These are phyloP conservation scores for Enteromius anoplus DNA, from an alignment of 2,797 vertebrate species.

Conservation along the genomic window DNA sequence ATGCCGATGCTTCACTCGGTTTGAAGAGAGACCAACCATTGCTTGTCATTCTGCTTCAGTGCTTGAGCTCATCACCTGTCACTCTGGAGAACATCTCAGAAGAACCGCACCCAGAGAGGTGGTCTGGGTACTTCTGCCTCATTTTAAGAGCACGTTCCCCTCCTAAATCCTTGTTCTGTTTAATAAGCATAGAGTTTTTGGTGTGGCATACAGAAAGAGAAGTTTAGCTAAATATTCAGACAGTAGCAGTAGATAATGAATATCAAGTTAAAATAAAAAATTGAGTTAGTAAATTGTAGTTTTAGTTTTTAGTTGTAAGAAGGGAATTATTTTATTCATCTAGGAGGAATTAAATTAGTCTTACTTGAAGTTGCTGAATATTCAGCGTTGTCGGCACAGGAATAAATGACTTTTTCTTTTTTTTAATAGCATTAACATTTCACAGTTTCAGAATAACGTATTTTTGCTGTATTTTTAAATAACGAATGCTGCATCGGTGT, in stretches of 20 bases:
- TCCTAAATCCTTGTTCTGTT: not conserved
- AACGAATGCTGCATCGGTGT: not conserved
- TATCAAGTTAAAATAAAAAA: not conserved
- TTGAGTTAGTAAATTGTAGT: not conserved
- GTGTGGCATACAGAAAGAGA: not conserved
- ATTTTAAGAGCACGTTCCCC: not conserved
- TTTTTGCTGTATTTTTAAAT: not conserved
- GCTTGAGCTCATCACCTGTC: slow-evolving; percentile 54
- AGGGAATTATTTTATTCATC: not conserved
- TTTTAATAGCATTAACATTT: not conserved
- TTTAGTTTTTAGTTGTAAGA: not conserved
- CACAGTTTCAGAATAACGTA: not conserved
- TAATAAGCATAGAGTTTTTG: not conserved
- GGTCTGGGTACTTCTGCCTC: not conserved
- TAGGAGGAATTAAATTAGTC: no score
- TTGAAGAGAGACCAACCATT: slow-evolving; percentile 43
- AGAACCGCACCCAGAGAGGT: slow-evolving; percentile 24
- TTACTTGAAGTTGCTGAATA: no score
- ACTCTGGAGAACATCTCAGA: slow-evolving; percentile 56
- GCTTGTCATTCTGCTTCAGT: slow-evolving; percentile 67
- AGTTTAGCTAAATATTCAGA: not conserved
- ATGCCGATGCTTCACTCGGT: not conserved
- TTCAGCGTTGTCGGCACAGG: not conserved
- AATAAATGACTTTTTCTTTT: not conserved
- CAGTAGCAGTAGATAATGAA: no score